phyloP scores from a whole-genome alignment of 2,888 invertebrate species.

The Embidobia sp. region DNA sequence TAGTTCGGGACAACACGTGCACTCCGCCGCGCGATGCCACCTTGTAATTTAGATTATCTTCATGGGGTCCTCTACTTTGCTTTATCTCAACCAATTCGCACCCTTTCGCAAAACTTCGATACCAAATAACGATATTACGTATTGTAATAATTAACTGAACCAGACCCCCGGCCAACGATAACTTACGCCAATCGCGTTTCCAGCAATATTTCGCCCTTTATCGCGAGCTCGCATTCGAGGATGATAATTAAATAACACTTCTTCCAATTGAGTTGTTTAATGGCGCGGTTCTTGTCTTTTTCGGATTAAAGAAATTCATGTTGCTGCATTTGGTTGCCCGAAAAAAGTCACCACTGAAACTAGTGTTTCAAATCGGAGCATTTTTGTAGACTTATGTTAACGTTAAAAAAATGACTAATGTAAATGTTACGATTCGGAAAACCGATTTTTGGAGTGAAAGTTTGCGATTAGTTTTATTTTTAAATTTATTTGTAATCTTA shows the following conservation, averaged over 20 bases:
- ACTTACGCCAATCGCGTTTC: too few species aligned
- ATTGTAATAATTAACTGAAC: slow-evolving; percentile 52
- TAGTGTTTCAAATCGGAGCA: too few species aligned
- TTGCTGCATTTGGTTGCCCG: too few species aligned
- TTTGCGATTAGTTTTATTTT: too few species aligned
- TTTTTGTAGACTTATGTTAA: too few species aligned
- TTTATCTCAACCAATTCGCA: slow-evolving; percentile 62
- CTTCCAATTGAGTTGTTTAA: neutral
- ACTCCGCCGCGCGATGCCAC: slow-evolving; percentile 53
- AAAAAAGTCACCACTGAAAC: too few species aligned
- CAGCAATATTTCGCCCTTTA: neutral
- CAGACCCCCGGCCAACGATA: slow-evolving; percentile 21
- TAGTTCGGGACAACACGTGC: slow-evolving; percentile 57
- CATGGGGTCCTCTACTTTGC: slow-evolving; percentile 47
- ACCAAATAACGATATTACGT: slow-evolving; percentile 46
- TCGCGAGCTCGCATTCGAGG: neutral
- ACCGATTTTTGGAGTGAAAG: too few species aligned
- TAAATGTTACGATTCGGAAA: too few species aligned
- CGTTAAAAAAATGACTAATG: too few species aligned
- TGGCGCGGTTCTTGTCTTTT: too few species aligned
- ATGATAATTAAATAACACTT: neutral
- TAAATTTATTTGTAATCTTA: too few species aligned
- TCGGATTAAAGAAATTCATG: too few species aligned
- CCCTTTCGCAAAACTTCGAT: slow-evolving; percentile 55
- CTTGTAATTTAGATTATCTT: slow-evolving; percentile 67